phyloP scores from a whole-genome alignment of 64 coral and sea anemone species.

The Porites lutea region DNA sequence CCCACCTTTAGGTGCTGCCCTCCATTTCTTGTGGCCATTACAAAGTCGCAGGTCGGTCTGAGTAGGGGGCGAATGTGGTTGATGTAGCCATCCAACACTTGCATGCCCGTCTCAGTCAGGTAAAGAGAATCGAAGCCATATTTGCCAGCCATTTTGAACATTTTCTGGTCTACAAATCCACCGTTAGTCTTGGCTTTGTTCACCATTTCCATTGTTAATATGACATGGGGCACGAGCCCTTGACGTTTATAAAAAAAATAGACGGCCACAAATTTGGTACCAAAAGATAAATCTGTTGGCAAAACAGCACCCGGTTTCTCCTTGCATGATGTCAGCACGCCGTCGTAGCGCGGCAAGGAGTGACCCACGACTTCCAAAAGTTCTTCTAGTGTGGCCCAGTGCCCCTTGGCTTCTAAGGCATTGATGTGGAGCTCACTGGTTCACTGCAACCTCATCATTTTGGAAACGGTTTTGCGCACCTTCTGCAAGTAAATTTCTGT shows the following conservation, averaged over 20 bases:
- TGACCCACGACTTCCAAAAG: conserved; percentile 4
- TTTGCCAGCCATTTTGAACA: conserved; percentile 45
- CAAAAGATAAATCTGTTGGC: not conserved
- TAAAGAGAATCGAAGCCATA: conserved; percentile 62
- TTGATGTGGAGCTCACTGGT: not conserved
- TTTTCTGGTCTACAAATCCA: conserved; percentile 67
- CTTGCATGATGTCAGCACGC: not conserved
- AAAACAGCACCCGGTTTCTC: not conserved
- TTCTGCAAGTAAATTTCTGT: conserved; percentile 32
- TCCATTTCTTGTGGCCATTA: conserved; percentile 56
- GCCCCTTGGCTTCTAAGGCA: not conserved
- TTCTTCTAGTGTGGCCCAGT: conserved; percentile 29
- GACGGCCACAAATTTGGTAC: conserved; percentile 1
- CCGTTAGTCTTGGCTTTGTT: not conserved
- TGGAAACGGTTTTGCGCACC: not conserved
- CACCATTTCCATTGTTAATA: conserved; percentile 49
- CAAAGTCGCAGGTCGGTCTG: conserved; percentile 49
- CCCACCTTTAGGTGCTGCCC: conserved; percentile 28
- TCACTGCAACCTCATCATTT: conserved; percentile 34
- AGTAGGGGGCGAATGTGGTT: not conserved
- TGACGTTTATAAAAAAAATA: conserved; percentile 33
- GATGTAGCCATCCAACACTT: not conserved
- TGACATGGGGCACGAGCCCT: conserved; percentile 1
- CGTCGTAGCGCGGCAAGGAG: conserved; percentile 15
- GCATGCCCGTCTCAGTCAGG: conserved; percentile 20